Conservation (phyloP, 2,113 vertebrate species). For the Tachysurus vachellii region DNA sequence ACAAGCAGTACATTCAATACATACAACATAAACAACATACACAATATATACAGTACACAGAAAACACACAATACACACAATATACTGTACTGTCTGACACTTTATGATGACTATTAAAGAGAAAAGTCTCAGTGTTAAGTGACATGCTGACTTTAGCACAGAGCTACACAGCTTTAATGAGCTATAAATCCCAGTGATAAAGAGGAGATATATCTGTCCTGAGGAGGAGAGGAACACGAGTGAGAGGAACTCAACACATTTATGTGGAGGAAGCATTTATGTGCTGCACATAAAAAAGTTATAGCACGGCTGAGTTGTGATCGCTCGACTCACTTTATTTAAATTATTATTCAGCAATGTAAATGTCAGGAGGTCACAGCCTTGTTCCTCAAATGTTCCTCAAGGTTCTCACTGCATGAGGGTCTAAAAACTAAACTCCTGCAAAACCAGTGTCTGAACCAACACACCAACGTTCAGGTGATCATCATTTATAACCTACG, state of each 20-base stretch:
- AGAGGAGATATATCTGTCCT: neutral
- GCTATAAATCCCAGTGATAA: neutral
- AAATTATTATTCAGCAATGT: neutral
- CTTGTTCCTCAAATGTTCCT: neutral
- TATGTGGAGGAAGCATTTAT: neutral
- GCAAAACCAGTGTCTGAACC: no score
- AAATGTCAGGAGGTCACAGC: neutral
- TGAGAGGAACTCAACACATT: neutral
- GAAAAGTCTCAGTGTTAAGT: neutral
- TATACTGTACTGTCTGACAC: neutral
- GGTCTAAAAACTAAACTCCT: no score
- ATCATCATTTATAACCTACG: no score
- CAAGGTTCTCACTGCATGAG: no score
- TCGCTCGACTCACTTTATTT: neutral
- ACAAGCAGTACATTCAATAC: no score
- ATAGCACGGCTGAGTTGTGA: neutral
- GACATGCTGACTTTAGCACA: neutral
- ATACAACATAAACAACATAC: no score
- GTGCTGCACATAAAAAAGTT: neutral
- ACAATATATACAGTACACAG: no score
- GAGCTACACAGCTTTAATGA: neutral
- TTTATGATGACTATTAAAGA: neutral
- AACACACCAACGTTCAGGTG: no score
- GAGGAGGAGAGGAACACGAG: neutral
- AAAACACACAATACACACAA: no score